Evolutionary conservation across 2,113 vertebrate genomes (phyloP).

Genomic region (Nesospiza acunhae): DNA sequence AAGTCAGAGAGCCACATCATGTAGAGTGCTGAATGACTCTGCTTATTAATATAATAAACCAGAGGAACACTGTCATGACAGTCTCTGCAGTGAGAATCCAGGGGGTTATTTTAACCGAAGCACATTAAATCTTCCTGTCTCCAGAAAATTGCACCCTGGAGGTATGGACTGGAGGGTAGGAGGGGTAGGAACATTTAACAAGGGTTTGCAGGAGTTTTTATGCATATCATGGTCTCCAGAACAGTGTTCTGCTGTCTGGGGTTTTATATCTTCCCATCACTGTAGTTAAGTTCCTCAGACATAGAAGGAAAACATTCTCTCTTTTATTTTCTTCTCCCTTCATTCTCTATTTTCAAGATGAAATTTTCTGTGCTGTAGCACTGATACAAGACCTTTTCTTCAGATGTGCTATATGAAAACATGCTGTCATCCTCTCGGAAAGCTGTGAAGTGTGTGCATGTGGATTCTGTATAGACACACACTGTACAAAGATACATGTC

Average conservation of each 20-base stretch:
- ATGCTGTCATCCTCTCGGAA: neutral
- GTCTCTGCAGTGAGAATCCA: neutral
- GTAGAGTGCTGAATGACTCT: conserved; percentile 36
- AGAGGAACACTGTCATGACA: neutral
- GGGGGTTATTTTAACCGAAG: conserved; percentile 19
- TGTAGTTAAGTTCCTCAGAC: neutral
- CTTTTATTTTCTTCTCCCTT: neutral
- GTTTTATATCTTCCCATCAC: neutral
- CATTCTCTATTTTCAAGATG: neutral
- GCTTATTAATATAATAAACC: conserved; percentile 59
- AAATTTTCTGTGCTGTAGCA: neutral
- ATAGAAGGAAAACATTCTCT: neutral
- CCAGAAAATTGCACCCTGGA: conserved; percentile 29
- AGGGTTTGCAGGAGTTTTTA: conserved; percentile 17
- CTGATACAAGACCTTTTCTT: neutral
- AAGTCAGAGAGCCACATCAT: conserved; percentile 14
- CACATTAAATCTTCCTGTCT: conserved; percentile 37
- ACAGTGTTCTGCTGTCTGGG: conserved; percentile 5
- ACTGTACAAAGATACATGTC: neutral
- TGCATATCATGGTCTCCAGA: neutral
- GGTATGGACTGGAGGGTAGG: neutral
- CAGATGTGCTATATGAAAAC: neutral
- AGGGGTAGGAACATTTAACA: neutral
- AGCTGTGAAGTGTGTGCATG: neutral
- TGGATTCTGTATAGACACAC: neutral